Evolutionary conservation across 35 echinoderm and acorn worm species (phyloP).

Genomic region (Patiria miniata): DNA sequence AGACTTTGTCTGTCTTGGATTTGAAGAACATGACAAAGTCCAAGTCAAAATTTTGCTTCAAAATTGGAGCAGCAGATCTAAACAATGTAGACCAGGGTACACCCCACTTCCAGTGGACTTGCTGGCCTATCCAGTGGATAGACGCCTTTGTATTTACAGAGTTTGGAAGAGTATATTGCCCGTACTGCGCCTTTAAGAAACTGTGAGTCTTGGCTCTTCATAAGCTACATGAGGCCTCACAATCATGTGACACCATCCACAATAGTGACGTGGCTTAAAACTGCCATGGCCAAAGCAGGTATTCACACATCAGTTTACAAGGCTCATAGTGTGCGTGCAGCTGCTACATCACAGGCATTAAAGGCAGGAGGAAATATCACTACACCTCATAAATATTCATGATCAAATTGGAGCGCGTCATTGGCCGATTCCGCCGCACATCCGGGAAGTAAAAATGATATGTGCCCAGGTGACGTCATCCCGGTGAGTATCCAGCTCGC

Average conservation of each 20-base stretch:
- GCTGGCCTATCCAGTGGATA: constrained; percentile 46
- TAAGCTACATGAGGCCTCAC: constrained; percentile 58
- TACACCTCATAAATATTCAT: too few relatives aligned
- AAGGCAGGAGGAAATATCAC: not conserved
- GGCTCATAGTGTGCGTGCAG: constrained; percentile 37
- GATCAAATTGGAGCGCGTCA: too few relatives aligned
- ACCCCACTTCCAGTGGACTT: not conserved
- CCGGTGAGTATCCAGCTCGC: too few relatives aligned
- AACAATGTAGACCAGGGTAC: constrained; percentile 44
- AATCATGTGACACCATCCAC: constrained; percentile 23
- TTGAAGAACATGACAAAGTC: not conserved
- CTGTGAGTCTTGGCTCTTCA: constrained; percentile 31
- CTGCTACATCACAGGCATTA: constrained; percentile 26
- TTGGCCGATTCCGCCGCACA: too few relatives aligned
- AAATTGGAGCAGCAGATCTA: constrained; percentile 27
- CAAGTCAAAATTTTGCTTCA: not conserved
- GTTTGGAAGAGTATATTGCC: constrained; percentile 27
- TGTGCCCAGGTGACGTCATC: too few relatives aligned
- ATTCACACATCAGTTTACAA: constrained; percentile 30
- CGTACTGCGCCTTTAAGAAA: constrained; percentile 36
- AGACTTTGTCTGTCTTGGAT: constrained; percentile 34
- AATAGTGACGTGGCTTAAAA: constrained; percentile 42
- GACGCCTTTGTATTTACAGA: constrained; percentile 34
- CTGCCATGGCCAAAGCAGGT: constrained; percentile 38
- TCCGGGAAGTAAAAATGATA: too few relatives aligned